A percentile compares a stretch with the other conserved stretches of the same genome.
Evolutionary conservation across 2,797 vertebrate genomes (phyloP).

Genomic region (Sebastes melanostomus): DNA sequence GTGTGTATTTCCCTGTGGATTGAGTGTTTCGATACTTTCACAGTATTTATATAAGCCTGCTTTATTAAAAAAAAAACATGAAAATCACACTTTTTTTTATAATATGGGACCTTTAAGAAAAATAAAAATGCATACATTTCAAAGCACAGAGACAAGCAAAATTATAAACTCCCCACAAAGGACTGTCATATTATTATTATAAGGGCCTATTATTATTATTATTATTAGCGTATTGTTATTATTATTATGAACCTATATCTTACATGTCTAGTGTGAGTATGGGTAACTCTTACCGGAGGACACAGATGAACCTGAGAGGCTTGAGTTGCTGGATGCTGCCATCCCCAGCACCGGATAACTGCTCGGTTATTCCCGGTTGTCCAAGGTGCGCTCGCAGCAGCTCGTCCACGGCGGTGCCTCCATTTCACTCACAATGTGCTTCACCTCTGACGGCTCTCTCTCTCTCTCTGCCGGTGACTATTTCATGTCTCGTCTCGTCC

Average conservation of each 20-base stretch:
- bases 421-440: conserved; percentile 71
- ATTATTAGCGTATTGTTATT: not conserved
- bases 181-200: not conserved
- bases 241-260: not conserved
- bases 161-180: not conserved
- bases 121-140: not conserved
- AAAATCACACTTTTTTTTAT: no score
- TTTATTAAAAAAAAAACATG: no score
- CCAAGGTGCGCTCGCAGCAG: conserved; percentile 74
- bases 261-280: not conserved
- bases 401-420: conserved; percentile 77
- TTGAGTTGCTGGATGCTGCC: conserved; percentile 98
- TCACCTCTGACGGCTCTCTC: conserved; percentile 27
- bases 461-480: conserved; percentile 3
- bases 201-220: not conserved
- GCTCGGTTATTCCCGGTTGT: conserved; percentile 63
- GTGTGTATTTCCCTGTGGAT: no score
- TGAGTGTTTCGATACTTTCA: no score
- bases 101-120: no score
- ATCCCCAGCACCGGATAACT: conserved; percentile 78
- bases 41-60: no score
- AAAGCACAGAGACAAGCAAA: not conserved
- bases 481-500: conserved; percentile 35
- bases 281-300: conserved; percentile 90
- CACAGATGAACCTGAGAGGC: conserved; percentile 95